phyloP scores from a whole-genome alignment of 2,113 vertebrate species.

The Cyrtonyx montezumae region DNA sequence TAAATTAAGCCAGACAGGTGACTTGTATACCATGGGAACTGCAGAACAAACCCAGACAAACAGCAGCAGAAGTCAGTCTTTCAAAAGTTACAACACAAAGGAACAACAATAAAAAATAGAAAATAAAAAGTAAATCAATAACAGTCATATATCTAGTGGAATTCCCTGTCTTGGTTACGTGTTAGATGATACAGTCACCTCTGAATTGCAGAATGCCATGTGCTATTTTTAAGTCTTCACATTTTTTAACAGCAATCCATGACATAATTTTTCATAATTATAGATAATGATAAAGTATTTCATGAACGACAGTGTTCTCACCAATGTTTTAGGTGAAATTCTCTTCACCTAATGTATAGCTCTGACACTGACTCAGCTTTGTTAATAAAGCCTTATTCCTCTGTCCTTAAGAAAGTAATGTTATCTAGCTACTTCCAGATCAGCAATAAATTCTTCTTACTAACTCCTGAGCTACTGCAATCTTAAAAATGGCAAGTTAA shows the following conservation, averaged over 20 bases:
- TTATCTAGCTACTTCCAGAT: not conserved
- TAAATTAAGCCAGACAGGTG: slow-evolving; percentile 7
- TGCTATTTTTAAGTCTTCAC: not conserved
- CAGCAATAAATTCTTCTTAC: not conserved
- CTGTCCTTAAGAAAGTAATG: not conserved
- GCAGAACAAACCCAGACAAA: not conserved
- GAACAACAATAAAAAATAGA: not conserved
- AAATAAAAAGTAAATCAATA: not conserved
- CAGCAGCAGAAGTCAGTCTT: not conserved
- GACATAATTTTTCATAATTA: not conserved
- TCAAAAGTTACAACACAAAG: not conserved
- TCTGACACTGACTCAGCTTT: not conserved
- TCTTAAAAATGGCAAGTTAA: not conserved
- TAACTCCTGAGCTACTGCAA: not conserved
- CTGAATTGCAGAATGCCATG: not conserved
- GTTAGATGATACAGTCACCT: not conserved
- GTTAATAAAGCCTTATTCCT: not conserved
- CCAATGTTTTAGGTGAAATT: not conserved
- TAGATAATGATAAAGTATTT: not conserved
- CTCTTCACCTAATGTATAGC: not conserved
- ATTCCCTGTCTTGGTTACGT: not conserved
- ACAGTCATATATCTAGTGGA: not conserved
- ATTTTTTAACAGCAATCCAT: not conserved
- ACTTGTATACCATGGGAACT: not conserved
- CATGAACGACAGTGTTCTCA: not conserved